These are phyloP conservation scores for Pluvianellus socialis DNA, from an alignment of 2,113 vertebrate genomes.

Conservation along the genomic window DNA sequence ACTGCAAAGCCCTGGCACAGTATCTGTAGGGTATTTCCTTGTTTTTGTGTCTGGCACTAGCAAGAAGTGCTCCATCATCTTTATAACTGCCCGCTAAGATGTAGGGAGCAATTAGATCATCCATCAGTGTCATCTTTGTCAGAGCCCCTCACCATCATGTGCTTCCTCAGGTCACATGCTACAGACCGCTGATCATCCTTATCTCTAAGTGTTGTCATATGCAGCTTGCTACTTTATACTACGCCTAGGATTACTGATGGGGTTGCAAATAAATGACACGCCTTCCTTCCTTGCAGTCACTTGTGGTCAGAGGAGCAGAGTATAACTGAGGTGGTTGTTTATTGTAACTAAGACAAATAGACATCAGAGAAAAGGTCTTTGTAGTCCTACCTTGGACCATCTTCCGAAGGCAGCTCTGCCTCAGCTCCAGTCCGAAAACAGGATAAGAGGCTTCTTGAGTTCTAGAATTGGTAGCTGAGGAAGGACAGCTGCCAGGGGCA, in stretches of 20 bases:
- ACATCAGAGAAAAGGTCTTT: background rate
- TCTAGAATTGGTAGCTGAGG: background rate
- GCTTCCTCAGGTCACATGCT: background rate
- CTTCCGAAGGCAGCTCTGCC: background rate
- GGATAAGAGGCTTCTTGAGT: background rate
- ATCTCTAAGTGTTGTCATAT: background rate
- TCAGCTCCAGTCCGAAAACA: background rate
- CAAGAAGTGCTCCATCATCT: background rate
- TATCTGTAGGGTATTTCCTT: background rate
- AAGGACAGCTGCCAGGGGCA: background rate
- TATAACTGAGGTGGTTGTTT: background rate
- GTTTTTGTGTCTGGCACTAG: background rate
- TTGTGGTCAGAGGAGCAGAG: background rate
- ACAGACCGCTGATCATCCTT: background rate
- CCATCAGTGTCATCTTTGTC: background rate
- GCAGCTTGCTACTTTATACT: background rate
- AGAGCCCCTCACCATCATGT: background rate
- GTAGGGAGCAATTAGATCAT: background rate
- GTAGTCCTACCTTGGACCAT: background rate
- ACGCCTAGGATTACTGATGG: background rate
- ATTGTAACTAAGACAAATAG: background rate
- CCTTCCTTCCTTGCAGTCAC: background rate
- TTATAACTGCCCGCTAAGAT: background rate
- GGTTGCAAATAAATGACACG: background rate
- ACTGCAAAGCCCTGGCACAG: background rate